Evolutionary conservation across 2,888 invertebrate genomes (phyloP).

Genomic region (Fragum whitleyi): DNA sequence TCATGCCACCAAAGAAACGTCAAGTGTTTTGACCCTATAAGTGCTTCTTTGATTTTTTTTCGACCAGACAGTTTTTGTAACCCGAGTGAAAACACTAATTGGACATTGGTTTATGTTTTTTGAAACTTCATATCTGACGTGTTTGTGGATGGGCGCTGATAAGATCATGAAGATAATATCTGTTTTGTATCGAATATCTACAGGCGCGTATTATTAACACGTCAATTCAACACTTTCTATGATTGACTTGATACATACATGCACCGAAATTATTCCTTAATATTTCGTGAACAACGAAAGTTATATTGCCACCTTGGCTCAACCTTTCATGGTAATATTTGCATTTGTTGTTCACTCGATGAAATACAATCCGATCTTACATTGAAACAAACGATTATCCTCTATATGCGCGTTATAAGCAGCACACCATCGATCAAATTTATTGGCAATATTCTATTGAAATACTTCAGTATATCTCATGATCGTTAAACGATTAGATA

Average conservation of each 20-base stretch:
- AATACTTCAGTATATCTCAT: no score
- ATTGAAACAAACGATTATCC: no score
- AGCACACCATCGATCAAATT: no score
- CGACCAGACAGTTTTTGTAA: conserved; percentile 22
- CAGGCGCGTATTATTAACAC: conserved; percentile 6
- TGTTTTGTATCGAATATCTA: conserved; percentile 12
- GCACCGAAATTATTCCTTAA: no score
- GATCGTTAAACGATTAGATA: no score
- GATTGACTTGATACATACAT: background rate
- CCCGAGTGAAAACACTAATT: conserved; percentile 9
- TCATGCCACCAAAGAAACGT: conserved; percentile 22
- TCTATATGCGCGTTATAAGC: no score
- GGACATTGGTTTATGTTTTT: conserved; percentile 17
- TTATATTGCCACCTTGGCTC: no score
- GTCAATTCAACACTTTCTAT: background rate
- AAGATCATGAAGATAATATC: conserved; percentile 18
- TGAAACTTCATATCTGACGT: conserved; percentile 24
- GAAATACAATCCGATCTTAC: no score
- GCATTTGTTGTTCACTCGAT: no score
- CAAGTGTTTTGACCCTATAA: conserved; percentile 22
- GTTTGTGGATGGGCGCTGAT: conserved; percentile 1
- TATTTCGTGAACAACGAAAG: no score
- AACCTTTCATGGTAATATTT: no score
- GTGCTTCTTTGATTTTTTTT: conserved; percentile 14
- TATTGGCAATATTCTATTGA: no score